Percentiles rank a stretch among this genome's conserved stretches.
Evolutionary conservation across 2,113 vertebrate species (phyloP).

Genomic region (Rana temporaria): DNA sequence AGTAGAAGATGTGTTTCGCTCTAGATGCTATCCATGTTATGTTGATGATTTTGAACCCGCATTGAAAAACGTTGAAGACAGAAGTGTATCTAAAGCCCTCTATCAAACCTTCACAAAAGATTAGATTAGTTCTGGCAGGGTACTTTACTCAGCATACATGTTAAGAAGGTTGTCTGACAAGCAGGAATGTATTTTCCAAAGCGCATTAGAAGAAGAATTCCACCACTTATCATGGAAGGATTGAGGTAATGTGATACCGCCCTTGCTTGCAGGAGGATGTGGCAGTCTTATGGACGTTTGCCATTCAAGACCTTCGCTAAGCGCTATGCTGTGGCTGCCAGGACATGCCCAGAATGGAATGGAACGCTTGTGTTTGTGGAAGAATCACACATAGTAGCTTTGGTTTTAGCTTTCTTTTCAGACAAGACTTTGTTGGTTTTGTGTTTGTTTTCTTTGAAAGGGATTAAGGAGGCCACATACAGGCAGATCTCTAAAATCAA

Average conservation of each 20-base stretch:
- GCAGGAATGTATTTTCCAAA: slow-evolving; percentile 17
- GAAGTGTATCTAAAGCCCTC: not conserved
- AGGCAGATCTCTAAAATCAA: no score
- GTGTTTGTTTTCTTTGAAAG: not conserved
- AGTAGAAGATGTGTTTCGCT: not conserved
- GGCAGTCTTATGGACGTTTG: slow-evolving; percentile 42
- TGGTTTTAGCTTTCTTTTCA: not conserved
- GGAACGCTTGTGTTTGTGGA: slow-evolving; percentile 35
- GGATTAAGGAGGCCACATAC: no score
- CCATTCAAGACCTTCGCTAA: slow-evolving; percentile 42
- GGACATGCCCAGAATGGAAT: slow-evolving; percentile 54
- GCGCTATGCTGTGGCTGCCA: slow-evolving; percentile 10
- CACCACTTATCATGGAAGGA: slow-evolving; percentile 39
- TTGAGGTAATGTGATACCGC: slow-evolving; percentile 45
- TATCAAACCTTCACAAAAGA: slow-evolving; percentile 9
- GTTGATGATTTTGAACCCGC: not conserved
- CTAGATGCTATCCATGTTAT: not conserved
- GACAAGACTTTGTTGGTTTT: not conserved
- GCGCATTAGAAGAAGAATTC: slow-evolving; percentile 29
- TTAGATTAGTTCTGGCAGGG: slow-evolving; percentile 18
- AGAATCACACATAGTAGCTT: not conserved
- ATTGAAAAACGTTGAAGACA: not conserved
- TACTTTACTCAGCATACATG: not conserved
- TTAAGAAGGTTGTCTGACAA: slow-evolving; percentile 29
- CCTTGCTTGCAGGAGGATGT: slow-evolving; percentile 45